Percentiles rank a stretch among this genome's conserved stretches.
Conservation (phyloP, 2,113 vertebrate genomes). For the Mormyrus iriodes region DNA sequence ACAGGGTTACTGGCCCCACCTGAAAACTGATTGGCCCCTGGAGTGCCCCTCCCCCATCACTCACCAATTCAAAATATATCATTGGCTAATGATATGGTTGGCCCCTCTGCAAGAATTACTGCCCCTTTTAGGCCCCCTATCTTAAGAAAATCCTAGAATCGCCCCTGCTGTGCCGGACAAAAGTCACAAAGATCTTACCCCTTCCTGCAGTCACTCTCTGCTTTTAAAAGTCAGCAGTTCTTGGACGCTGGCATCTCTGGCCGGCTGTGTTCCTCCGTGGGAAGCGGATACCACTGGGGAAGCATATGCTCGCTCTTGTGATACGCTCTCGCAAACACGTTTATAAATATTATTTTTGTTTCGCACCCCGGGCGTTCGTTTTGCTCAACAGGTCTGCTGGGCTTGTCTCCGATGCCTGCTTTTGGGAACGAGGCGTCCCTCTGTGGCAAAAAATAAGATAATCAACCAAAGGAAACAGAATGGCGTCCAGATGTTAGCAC, state of each 20-base stretch:
- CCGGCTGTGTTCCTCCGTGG: neutral
- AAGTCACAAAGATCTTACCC: neutral
- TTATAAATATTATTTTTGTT: slow-evolving; percentile 7
- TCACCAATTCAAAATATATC: neutral
- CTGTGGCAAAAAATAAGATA: neutral
- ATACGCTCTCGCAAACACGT: neutral
- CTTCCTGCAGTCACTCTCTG: neutral
- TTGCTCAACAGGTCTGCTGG: neutral
- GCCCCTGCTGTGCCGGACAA: neutral
- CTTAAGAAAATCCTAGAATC: neutral
- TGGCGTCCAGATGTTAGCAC: neutral
- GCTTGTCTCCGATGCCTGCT: neutral
- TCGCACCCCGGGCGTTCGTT: neutral
- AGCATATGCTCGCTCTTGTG: slow-evolving; percentile 1
- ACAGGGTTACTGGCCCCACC: neutral
- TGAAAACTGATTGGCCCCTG: neutral
- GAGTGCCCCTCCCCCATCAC: neutral
- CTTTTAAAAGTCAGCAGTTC: slow-evolving; percentile 10
- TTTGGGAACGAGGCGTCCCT: neutral
- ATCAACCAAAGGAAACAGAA: neutral
- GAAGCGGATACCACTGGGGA: neutral
- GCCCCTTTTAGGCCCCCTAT: neutral
- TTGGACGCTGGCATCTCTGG: neutral
- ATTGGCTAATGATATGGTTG: neutral
- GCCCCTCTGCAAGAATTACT: neutral